phyloP scores from a whole-genome alignment of 2,888 invertebrate species.

The Eugnorisma glareosa region DNA sequence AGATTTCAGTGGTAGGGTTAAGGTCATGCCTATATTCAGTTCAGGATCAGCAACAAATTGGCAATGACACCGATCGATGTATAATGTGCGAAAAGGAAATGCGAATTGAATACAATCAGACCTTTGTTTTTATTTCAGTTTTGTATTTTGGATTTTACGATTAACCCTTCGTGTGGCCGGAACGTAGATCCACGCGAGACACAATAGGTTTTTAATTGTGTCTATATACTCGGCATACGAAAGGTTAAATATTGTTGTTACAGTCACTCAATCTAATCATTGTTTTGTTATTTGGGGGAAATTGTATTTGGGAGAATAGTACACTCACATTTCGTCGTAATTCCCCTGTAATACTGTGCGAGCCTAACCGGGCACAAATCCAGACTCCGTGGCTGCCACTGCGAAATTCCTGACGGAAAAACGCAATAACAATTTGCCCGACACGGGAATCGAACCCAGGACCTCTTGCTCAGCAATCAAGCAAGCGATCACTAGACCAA shows the following conservation, averaged over 20 bases:
- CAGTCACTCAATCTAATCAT: background rate
- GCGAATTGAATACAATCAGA: conserved; percentile 15
- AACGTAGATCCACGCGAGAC: too few species aligned
- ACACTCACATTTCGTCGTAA: too few species aligned
- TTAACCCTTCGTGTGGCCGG: too few species aligned
- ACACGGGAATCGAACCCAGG: too few species aligned
- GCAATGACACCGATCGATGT: conserved; percentile 55
- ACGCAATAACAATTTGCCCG: too few species aligned
- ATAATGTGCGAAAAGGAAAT: conserved; percentile 33
- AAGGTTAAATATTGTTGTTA: background rate
- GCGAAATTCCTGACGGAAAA: too few species aligned
- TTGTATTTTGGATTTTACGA: conserved; percentile 7
- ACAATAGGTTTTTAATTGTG: too few species aligned
- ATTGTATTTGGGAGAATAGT: background rate
- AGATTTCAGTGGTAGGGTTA: conserved; percentile 35
- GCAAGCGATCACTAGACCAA: background rate
- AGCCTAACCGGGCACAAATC: too few species aligned
- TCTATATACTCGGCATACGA: too few species aligned
- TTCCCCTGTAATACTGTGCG: too few species aligned
- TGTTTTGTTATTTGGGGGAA: background rate
- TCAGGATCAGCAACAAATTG: conserved; percentile 52
- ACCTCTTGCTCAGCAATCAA: too few species aligned
- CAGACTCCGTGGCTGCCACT: too few species aligned
- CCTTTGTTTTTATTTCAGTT: conserved; percentile 37
- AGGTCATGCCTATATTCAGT: conserved; percentile 46